These are phyloP conservation scores for Delia radicum DNA, from an alignment of 1,140 invertebrate species.

Conservation along the genomic window DNA sequence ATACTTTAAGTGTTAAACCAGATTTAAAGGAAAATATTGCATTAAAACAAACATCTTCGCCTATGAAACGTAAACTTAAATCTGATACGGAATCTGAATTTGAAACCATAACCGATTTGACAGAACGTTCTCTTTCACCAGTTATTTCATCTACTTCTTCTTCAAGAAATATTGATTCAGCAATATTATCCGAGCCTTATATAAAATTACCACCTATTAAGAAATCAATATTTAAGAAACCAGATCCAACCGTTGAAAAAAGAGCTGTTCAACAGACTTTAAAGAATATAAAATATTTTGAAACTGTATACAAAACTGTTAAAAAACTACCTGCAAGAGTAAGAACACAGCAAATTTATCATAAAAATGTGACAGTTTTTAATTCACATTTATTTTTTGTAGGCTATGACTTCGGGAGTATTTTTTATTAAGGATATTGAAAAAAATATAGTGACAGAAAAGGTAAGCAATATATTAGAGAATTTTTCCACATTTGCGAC, in stretches of 20 bases:
- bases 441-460: too few species aligned
- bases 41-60: background rate
- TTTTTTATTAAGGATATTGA: too few species aligned
- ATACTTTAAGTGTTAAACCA: background rate
- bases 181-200: background rate
- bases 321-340: background rate
- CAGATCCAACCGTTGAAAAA: background rate
- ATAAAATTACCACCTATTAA: too few species aligned
- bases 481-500: too few species aligned
- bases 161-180: background rate
- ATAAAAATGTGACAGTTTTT: too few species aligned
- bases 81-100: too few species aligned
- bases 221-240: background rate
- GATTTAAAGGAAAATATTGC: too few species aligned
- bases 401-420: too few species aligned
- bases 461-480: too few species aligned
- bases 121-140: background rate
- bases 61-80: background rate
- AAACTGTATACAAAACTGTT: background rate
- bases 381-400: too few species aligned
- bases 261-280: background rate
- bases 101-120: background rate
- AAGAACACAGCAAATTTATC: background rate
- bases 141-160: background rate
- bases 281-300: background rate